Conservation (phyloP, 2,113 vertebrate species). For the Albula goreensis region DNA sequence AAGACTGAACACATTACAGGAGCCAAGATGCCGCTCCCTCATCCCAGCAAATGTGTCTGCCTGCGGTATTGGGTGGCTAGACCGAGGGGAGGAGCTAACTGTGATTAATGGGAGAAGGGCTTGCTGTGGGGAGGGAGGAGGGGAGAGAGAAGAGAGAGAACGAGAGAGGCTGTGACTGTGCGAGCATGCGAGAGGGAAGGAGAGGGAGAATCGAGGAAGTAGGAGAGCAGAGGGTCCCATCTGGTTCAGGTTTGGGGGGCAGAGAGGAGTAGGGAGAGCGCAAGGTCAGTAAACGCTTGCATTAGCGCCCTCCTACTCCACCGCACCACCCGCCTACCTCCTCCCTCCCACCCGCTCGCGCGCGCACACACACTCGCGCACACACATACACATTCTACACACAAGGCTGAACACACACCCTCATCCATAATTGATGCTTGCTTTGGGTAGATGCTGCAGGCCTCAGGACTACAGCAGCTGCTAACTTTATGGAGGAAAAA, state of each 20-base stretch:
- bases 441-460: conserved; percentile 78
- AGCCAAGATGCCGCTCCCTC: conserved; percentile 46
- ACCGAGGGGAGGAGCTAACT: conserved; percentile 68
- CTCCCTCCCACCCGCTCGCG: conserved; percentile 42
- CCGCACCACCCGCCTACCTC: conserved; percentile 49
- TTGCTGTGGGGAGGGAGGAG: conserved; percentile 18
- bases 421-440: conserved; percentile 72
- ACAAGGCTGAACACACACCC: conserved; percentile 51
- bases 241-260: conserved; percentile 69
- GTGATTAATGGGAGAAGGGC: conserved; percentile 69
- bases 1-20: conserved; percentile 63
- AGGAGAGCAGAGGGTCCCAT: conserved; percentile 56
- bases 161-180: not conserved
- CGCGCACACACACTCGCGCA: conserved; percentile 36
- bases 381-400: conserved; percentile 46
- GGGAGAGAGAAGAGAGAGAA: not conserved
- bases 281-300: conserved; percentile 71
- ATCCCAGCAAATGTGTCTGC: conserved; percentile 53
- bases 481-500: conserved; percentile 80
- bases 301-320: conserved; percentile 62
- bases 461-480: conserved; percentile 78
- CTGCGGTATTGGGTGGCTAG: conserved; percentile 45
- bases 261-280: conserved; percentile 64
- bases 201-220: conserved; percentile 14
- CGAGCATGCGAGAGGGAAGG: conserved; percentile 1